Base-by-base conservation (phyloP, 2,113 vertebrate species). In the Synchiropus splendidus region DNA sequence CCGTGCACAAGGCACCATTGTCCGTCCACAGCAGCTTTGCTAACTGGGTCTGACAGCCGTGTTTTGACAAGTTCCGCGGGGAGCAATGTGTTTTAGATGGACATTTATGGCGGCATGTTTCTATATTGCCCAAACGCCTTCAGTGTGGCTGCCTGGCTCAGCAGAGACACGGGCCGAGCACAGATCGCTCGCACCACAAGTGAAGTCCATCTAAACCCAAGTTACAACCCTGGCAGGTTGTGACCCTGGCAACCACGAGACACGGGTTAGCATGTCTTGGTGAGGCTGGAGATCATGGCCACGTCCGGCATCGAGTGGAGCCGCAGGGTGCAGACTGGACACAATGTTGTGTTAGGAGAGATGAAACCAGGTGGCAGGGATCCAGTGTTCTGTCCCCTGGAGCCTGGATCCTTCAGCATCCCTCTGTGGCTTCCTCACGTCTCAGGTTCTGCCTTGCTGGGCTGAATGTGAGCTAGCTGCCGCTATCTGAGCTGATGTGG, bases 11-110 rank as follows among this genome's bases (percentile, higher is more conserved):
- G 72, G 64, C 58, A 1, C 61, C 70, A 78, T 78, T 77, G 77
- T 78, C 49, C 13, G 27, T 56, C 61, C 32, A n/a, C 14, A 59
- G 57, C 37, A 11, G 33, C 35, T 27, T 27, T 27, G 18, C 59
- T 79, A 80, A 81, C 61, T 16, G 47, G 45, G 30, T 62, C 56
- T 77, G 67, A 77, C 71, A 50, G 65, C 50, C 44, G 42, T 67
- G 64, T 76, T 80, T 80, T 62, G 32, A 71, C 70, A 39, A 50
- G 49, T 17, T 39, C 81, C 51, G 57, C 12, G 8, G 81, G 78
- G 79, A 82, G 53, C 54, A 52, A 70, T 72, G 74, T 73, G 71
- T 79, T 79, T 57, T 68, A 74, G 56, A 75, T 58, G 61, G 56
- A 81, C 54, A 68, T 75, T 75, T 75, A 74, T 54, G 72, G 68